These are phyloP conservation scores for Paratrypauchen microcephalus DNA, from an alignment of 2,797 vertebrate genomes.

Conservation along the genomic window DNA sequence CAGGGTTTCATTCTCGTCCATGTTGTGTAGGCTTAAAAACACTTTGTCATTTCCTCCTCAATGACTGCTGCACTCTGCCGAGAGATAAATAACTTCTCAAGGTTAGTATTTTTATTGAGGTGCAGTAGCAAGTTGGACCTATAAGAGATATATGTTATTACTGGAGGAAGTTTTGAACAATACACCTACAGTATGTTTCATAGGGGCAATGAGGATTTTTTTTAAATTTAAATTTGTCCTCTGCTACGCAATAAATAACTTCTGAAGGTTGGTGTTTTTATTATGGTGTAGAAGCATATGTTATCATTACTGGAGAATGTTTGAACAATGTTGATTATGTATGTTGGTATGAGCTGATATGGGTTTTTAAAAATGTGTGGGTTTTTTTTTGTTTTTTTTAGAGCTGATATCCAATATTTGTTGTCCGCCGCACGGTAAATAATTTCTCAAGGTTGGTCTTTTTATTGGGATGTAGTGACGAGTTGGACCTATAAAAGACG, in stretches of 20 bases:
- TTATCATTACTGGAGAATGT: not conserved
- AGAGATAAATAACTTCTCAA: constrained; percentile 29
- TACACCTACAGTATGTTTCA: too few species aligned
- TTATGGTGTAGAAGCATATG: not conserved
- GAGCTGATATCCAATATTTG: too few species aligned
- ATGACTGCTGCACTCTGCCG: constrained; percentile 18
- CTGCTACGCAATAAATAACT: too few species aligned
- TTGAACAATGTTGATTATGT: too few species aligned
- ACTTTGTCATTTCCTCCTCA: constrained; percentile 32
- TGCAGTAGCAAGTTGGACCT: constrained; percentile 6
- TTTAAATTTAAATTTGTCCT: too few species aligned
- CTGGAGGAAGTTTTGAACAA: not conserved
- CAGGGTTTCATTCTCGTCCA: constrained; percentile 2
- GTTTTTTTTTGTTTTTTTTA: too few species aligned
- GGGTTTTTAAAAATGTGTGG: too few species aligned
- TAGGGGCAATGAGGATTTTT: too few species aligned
- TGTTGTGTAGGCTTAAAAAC: constrained; percentile 24
- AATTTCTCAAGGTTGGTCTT: constrained; percentile 21
- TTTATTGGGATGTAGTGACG: constrained; percentile 11
- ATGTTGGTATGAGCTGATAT: too few species aligned
- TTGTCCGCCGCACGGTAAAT: constrained; percentile 16
- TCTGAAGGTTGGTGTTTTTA: too few species aligned
- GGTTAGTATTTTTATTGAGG: constrained; percentile 13
- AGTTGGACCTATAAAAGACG: constrained; percentile 8
- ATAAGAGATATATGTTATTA: not conserved